These are phyloP conservation scores for Lamellibrachia columna DNA, from an alignment of 2,888 invertebrate genomes.

Conservation along the genomic window DNA sequence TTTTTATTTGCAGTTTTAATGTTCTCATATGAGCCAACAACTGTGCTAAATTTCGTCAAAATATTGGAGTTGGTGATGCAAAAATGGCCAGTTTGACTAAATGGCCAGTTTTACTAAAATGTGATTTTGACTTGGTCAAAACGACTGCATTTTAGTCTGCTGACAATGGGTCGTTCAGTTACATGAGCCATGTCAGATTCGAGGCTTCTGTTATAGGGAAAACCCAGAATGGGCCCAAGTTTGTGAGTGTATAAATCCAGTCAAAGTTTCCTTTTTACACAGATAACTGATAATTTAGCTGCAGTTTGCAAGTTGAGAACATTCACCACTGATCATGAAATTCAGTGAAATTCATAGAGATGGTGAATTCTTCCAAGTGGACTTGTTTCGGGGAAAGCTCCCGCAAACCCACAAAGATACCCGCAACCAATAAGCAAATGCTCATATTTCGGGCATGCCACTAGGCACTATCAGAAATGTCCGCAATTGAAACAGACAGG, in stretches of 20 bases:
- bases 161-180: not conserved
- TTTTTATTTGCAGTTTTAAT: no score
- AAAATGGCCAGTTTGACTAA: no score
- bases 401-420: not conserved
- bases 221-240: not conserved
- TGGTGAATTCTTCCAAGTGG: not conserved
- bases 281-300: not conserved
- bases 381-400: not conserved
- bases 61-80: no score
- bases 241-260: not conserved
- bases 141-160: not conserved
- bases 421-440: conserved; percentile 16
- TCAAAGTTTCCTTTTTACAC: not conserved
- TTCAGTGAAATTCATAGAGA: not conserved
- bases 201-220: not conserved
- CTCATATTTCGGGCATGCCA: not conserved
- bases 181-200: not conserved
- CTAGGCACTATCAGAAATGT: not conserved
- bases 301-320: not conserved
- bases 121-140: not conserved
- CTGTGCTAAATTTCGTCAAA: no score
- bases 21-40: no score
- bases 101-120: not conserved
- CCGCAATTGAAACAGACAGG: not conserved
- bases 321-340: not conserved